phyloP scores from a whole-genome alignment of 2,888 invertebrate genomes.

The Aporophyla lueneburgensis region DNA sequence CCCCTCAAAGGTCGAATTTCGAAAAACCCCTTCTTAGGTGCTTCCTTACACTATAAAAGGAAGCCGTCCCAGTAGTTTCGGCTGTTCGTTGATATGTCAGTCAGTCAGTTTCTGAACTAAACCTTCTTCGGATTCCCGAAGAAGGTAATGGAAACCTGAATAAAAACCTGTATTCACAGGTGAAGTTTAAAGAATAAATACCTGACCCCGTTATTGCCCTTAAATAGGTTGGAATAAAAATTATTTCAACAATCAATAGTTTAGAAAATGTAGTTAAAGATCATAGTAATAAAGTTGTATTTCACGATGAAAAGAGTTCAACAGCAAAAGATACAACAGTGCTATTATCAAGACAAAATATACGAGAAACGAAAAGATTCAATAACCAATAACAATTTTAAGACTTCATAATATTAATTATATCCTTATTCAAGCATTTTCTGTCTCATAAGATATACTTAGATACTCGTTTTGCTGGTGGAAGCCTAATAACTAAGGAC shows the following conservation, averaged over 20 bases:
- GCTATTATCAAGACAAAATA: conserved; percentile 16
- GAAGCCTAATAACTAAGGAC: conserved; percentile 55
- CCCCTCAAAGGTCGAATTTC: no score
- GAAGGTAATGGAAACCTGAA: no score
- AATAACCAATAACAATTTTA: conserved; percentile 39
- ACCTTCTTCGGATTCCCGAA: no score
- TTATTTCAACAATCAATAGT: not conserved
- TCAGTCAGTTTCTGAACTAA: no score
- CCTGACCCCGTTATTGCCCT: not conserved
- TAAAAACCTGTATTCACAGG: no score
- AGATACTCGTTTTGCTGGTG: conserved; percentile 41
- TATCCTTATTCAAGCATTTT: conserved; percentile 36
- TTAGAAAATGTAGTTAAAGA: not conserved
- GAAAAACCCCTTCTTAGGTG: no score
- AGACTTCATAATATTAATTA: conserved; percentile 32
- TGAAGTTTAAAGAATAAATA: no score
- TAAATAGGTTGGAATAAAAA: not conserved
- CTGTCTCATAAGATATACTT: conserved; percentile 51
- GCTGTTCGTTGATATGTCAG: no score
- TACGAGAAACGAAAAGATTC: conserved; percentile 21
- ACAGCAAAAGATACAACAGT: conserved; percentile 16
- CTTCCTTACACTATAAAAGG: no score
- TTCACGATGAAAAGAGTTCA: not conserved
- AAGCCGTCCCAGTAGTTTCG: no score
- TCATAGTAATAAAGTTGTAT: not conserved